Base-by-base conservation (phyloP, 2,797 vertebrate species). In the Discoglossus pictus region DNA sequence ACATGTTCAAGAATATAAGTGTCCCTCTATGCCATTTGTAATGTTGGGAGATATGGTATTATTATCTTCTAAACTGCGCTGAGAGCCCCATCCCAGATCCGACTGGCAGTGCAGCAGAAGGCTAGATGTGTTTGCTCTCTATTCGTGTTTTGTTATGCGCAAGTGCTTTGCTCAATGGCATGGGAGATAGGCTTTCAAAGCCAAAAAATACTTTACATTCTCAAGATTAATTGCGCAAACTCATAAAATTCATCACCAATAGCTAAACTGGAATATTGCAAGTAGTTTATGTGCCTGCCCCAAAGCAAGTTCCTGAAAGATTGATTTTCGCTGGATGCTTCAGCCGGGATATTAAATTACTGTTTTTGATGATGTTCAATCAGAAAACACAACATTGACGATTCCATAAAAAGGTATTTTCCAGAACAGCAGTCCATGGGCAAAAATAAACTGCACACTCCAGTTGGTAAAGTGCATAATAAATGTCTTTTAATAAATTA, bases 151-250 rank as follows among this genome's bases (percentile, higher is more conserved):
- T 38, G 20, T 27, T 46, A n/a, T 68, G 47, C 39, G 34, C 17
- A 35, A 59, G 17, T 42, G 11, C 15, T 48, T 59, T 42, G 64
- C 34, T 68, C 48, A 61, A 7, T 61, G 56, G 10, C 44, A 17
- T 20, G 44, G 23, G 42, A 61, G 48, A 53, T 23, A 35, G 54
- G 1, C 13, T 35, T 34, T 40, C 54, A 7, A 42, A 43, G 55
- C 24, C 38, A 43, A 36, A 53, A 55, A 5, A 52, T 68, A 55
- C 52, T 55, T 71, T 50, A 40, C 21, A 2, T 75, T 75, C 61
- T 56, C 25, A 3, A 5, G 39, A 25, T 36, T 54, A 13, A 64
- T 64, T 66, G 39, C 36, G 17, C 47, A 35, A 1, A 15, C 38
- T 13, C 16, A 25, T 18, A 24, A 15, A 25, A 31, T 53, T 8